A percentile compares a stretch with the other conserved stretches of the same genome.
These are phyloP conservation scores for Acrossocheilus wenchowensis DNA, from an alignment of 2,797 vertebrate genomes.

Conservation along the genomic window DNA sequence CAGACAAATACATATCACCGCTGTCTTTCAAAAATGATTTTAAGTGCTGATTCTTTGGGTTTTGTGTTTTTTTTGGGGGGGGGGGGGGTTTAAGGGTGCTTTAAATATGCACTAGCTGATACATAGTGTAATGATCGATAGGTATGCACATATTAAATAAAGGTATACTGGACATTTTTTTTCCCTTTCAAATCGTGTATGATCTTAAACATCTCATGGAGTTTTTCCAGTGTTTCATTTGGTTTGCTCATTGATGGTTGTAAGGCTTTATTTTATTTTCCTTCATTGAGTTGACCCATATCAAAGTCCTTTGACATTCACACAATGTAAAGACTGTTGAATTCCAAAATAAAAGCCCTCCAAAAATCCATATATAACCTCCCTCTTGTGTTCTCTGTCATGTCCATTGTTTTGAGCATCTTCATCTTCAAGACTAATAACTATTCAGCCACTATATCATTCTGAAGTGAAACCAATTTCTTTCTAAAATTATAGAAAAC, in stretches of 20 bases:
- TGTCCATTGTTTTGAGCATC: too few species aligned
- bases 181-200: background rate
- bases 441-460: too few species aligned
- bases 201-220: background rate
- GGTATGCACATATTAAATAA: background rate
- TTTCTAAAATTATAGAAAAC: too few species aligned
- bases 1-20: background rate
- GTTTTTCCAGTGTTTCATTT: background rate
- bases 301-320: too few species aligned
- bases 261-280: background rate
- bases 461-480: too few species aligned
- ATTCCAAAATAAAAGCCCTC: too few species aligned
- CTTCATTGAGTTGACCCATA: background rate
- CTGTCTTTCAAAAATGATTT: background rate
- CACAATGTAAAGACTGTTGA: too few species aligned
- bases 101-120: background rate
- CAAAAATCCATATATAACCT: too few species aligned
- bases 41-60: background rate
- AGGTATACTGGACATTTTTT: background rate
- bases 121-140: background rate
- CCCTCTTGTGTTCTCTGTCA: too few species aligned
- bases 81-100: background rate
- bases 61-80: too few species aligned
- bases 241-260: background rate
- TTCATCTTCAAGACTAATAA: too few species aligned